phyloP scores from a whole-genome alignment of 1,140 invertebrate genomes.

The Meloidogyne exigua region DNA sequence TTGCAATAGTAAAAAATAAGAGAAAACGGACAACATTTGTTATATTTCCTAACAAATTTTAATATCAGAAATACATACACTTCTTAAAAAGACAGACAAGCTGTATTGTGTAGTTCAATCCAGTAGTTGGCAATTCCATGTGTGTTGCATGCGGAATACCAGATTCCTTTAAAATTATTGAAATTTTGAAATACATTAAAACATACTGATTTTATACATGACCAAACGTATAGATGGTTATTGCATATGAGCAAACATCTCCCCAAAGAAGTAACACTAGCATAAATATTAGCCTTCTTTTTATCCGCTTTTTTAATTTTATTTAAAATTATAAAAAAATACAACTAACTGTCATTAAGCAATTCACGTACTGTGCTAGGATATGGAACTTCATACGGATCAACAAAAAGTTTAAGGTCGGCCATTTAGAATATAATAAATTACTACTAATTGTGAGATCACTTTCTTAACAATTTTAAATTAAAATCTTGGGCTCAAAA shows the following conservation, averaged over 20 bases:
- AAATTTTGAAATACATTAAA: neutral
- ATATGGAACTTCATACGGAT: slow-evolving; percentile 38
- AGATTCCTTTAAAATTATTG: slow-evolving; percentile 17
- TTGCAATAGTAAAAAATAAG: too few relatives aligned
- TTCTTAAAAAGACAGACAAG: slow-evolving; percentile 34
- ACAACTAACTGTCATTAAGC: slow-evolving; percentile 16
- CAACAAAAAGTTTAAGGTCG: slow-evolving; percentile 22
- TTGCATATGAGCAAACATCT: slow-evolving; percentile 28
- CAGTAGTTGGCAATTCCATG: slow-evolving; percentile 28
- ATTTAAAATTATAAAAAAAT: slow-evolving; percentile 4
- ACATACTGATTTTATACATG: slow-evolving; percentile 22
- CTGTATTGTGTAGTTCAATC: slow-evolving; percentile 24
- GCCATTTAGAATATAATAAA: neutral
- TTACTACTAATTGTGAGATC: too few relatives aligned
- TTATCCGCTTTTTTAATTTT: slow-evolving; percentile 13
- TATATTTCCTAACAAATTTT: too few relatives aligned
- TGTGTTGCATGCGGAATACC: slow-evolving; percentile 28
- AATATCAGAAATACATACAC: neutral
- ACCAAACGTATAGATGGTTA: slow-evolving; percentile 35
- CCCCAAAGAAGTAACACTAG: slow-evolving; percentile 22
- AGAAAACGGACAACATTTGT: too few relatives aligned
- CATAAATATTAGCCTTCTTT: slow-evolving; percentile 16
- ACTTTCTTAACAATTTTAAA: too few relatives aligned
- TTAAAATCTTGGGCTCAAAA: too few relatives aligned
- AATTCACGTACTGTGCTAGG: slow-evolving; percentile 34